Evolutionary conservation across 2,888 invertebrate species (phyloP).

Genomic region (Onchidella celtica): DNA sequence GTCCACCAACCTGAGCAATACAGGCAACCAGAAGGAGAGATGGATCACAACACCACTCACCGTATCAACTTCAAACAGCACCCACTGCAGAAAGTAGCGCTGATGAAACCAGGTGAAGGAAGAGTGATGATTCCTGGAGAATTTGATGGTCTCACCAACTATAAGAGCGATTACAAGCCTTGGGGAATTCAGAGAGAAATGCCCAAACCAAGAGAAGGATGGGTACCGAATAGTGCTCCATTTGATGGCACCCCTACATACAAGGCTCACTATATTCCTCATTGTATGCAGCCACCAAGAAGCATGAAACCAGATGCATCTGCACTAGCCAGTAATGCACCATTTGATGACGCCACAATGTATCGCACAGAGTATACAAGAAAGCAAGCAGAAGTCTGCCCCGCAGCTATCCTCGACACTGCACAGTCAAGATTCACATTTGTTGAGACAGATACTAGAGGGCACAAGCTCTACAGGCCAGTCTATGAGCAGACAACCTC

Average conservation of each 20-base stretch:
- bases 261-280: constrained; percentile 73
- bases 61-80: constrained; percentile 70
- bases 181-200: constrained; percentile 68
- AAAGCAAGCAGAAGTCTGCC: constrained; percentile 73
- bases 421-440: constrained; percentile 63
- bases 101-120: constrained; percentile 66
- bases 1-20: constrained; percentile 72
- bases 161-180: constrained; percentile 72
- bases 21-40: constrained; percentile 74
- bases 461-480: constrained; percentile 75
- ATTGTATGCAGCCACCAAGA: constrained; percentile 59
- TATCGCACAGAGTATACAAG: constrained; percentile 76
- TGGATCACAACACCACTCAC: constrained; percentile 77
- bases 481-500: constrained; percentile 49
- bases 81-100: constrained; percentile 65
- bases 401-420: constrained; percentile 74
- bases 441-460: constrained; percentile 68
- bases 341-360: constrained; percentile 77
- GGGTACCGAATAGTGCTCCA: constrained; percentile 75
- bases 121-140: constrained; percentile 61
- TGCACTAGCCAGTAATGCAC: constrained; percentile 65
- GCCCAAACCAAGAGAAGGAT: constrained; percentile 66
- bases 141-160: constrained; percentile 76
- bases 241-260: constrained; percentile 79
- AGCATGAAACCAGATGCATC: constrained; percentile 68